Evolutionary conservation across 2,888 invertebrate species (phyloP).

Genomic region (Oegoconia quadripuncta): DNA sequence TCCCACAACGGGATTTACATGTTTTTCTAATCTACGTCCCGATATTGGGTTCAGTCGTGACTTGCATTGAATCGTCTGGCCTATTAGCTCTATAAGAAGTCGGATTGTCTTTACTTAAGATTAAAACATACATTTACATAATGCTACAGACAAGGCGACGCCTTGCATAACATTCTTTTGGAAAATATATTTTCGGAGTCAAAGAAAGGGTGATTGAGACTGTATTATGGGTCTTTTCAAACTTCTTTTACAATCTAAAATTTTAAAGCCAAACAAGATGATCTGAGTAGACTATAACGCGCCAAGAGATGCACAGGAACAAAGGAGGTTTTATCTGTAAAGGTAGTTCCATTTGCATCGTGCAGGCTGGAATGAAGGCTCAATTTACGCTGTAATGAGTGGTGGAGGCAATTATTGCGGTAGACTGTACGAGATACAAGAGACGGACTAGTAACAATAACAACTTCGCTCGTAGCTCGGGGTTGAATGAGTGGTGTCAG

Average conservation of each 20-base stretch:
- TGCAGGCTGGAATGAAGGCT: conserved; percentile 44
- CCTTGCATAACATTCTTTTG: conserved; percentile 36
- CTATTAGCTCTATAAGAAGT: conserved; percentile 37
- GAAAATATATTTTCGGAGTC: conserved; percentile 20
- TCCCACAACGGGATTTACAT: conserved; percentile 52
- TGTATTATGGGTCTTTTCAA: background rate
- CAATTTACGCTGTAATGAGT: conserved; percentile 41
- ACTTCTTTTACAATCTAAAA: background rate
- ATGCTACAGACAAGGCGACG: conserved; percentile 57
- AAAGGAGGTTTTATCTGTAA: conserved; percentile 41
- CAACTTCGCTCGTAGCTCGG: conserved; percentile 43
- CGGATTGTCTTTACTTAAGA: conserved; percentile 41
- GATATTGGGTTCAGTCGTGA: conserved; percentile 63
- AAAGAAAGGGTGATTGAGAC: conserved; percentile 1
- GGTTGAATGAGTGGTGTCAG: conserved; percentile 23
- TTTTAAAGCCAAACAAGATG: background rate
- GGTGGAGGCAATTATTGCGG: conserved; percentile 53
- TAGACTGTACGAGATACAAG: conserved; percentile 27
- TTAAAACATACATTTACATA: conserved; percentile 59
- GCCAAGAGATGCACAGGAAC: conserved; percentile 24
- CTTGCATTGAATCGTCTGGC: conserved; percentile 50
- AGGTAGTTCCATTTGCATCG: conserved; percentile 48
- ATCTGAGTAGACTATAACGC: background rate
- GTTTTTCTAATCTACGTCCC: conserved; percentile 60
- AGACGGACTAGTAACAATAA: conserved; percentile 34